Conservation (phyloP, 2,797 vertebrate genomes). For the Typhlichthys subterraneus region DNA sequence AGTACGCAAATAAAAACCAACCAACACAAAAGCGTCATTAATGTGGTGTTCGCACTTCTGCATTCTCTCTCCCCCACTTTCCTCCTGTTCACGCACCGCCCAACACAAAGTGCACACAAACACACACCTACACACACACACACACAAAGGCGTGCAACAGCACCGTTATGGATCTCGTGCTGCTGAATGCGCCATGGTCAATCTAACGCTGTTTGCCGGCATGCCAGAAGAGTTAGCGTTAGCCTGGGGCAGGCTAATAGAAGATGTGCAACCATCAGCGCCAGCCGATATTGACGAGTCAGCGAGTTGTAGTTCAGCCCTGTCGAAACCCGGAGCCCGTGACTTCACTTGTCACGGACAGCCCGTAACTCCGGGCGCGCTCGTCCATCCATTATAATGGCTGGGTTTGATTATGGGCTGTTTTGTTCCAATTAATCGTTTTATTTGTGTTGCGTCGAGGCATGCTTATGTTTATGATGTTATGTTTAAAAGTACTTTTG, state of each 20-base stretch:
- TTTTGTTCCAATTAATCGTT: no score
- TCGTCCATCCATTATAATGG: no score
- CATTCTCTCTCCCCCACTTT: neutral
- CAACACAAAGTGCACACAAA: neutral
- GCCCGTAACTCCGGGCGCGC: no score
- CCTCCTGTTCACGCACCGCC: neutral
- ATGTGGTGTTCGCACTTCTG: constrained; percentile 4
- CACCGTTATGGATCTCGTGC: constrained; percentile 43
- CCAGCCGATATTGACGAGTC: constrained; percentile 51
- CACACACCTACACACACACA: neutral
- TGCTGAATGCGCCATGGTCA: constrained; percentile 40
- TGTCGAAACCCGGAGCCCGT: constrained; percentile 48
- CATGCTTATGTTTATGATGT: no score
- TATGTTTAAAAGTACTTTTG: no score
- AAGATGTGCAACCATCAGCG: constrained; percentile 53
- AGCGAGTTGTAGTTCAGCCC: constrained; percentile 58
- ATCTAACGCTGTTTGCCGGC: constrained; percentile 51
- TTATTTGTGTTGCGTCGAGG: no score
- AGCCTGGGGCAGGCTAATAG: constrained; percentile 56
- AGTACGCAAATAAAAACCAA: constrained; percentile 6
- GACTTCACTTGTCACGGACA: constrained; percentile 31
- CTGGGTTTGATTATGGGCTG: no score
- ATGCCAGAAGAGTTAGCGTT: constrained; percentile 52
- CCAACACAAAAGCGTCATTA: constrained; percentile 20
- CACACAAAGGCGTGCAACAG: constrained; percentile 4